Evolutionary conservation across 2,797 vertebrate species (phyloP).

Genomic region (Ctenopoma multispine): DNA sequence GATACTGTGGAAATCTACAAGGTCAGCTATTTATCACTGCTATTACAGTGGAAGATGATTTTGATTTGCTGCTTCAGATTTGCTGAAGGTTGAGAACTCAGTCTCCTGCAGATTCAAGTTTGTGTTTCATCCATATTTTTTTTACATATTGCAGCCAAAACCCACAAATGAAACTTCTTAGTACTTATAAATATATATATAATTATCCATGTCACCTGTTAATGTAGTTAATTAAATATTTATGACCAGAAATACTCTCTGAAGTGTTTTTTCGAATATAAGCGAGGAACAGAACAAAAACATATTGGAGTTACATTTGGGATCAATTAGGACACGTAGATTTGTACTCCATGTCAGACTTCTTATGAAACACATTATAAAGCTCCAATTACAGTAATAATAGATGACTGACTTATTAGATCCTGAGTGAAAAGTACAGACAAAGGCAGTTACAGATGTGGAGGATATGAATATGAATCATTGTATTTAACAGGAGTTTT

Average conservation of each 20-base stretch:
- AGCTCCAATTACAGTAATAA: too few species aligned
- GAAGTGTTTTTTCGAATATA: too few species aligned
- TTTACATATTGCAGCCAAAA: neutral
- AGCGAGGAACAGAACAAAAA: too few species aligned
- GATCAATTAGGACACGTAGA: too few species aligned
- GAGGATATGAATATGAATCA: neutral
- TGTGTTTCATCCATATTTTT: neutral
- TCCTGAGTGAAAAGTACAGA: too few species aligned
- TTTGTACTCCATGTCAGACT: too few species aligned
- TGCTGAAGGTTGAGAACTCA: neutral
- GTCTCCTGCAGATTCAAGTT: too few species aligned
- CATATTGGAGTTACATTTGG: neutral
- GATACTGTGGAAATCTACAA: conserved; percentile 79
- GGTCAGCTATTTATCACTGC: conserved; percentile 50
- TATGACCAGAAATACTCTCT: too few species aligned
- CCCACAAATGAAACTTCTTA: neutral
- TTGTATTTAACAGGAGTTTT: neutral
- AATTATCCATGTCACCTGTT: neutral
- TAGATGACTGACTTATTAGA: too few species aligned
- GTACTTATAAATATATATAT: neutral
- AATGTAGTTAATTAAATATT: conserved; percentile 5
- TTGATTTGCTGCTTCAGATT: neutral
- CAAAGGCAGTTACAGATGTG: neutral
- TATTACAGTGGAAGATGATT: neutral
- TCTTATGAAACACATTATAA: too few species aligned